Evolutionary conservation across 37 sponge, comb jelly and placozoan species (phyloP).

Genomic region (Oopsacas minuta): DNA sequence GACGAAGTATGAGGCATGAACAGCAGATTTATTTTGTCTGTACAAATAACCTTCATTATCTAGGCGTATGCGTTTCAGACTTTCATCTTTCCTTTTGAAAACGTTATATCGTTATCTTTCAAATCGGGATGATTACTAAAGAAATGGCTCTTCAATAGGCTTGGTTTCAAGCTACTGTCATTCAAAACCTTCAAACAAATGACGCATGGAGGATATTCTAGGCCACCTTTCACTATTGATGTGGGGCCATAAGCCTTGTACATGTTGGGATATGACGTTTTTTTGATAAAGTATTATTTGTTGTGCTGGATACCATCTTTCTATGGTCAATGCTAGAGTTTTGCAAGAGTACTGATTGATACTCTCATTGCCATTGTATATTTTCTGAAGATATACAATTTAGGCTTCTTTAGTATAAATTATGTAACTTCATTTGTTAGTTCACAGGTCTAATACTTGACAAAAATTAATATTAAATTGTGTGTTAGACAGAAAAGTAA

Average conservation of each 20-base stretch:
- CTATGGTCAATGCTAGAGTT: neutral
- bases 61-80: neutral
- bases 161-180: neutral
- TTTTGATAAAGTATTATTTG: neutral
- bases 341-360: neutral
- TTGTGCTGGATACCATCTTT: neutral
- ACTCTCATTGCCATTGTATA: too few species aligned
- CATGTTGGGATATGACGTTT: too few species aligned
- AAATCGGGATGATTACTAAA: neutral
- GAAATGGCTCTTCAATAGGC: neutral
- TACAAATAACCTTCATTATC: neutral
- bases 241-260: neutral
- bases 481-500: neutral
- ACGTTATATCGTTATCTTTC: neutral
- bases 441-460: neutral
- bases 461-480: constrained; percentile 8
- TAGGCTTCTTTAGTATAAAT: neutral
- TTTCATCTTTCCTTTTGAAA: neutral
- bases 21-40: neutral
- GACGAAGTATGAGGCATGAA: neutral
- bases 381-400: too few species aligned
- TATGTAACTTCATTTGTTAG: neutral
- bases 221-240: neutral
- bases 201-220: neutral
- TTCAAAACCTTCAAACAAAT: neutral